Evolutionary conservation across 2,888 invertebrate species (phyloP), one percentile per base, ranked within the genome.

Genomic region (Geotrupes spiniger): DNA sequence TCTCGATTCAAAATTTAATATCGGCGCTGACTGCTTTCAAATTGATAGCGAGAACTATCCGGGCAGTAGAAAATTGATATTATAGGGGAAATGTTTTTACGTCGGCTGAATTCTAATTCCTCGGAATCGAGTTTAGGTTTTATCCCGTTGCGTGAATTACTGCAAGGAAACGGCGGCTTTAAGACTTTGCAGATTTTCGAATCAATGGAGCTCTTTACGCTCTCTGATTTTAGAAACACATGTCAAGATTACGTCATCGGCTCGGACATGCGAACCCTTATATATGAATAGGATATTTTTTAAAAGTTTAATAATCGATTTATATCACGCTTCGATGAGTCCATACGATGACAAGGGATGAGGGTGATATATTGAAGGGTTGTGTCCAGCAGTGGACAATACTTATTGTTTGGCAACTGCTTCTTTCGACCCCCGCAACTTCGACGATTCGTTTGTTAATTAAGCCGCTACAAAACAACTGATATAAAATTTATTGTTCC

Each of bases 1-100:
- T 60, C 64, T 59, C 62, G 59, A 58, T 65, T 64, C 60, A 62
- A 66, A 68, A 64, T 66, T 67, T 64, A 66, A 69, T 59, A 59
- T 65, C 61, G 58, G 61, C 28, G 21, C 16, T 12, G 33, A 33
- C 12, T 15, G 33, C 33, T 33, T 33, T 33, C 21, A 33, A 33
- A 33, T 33, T 33, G 33, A 33, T 33, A 33, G 8, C 15, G 36
- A 33, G 25, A 43, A 43, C 43, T 43, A 43, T 43, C 43, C 25
- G 31, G 21, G 43, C 33, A 10, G 33, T 12, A 33, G 43, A 43
- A 43, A 31, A 43, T 43, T 43, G 43, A 43, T 33, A 43, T 43
- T 43, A 36, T 33, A 25, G 36, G 27, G 42, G 31, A 27, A 25
- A 40, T 33, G 33, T 33, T 33, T 33, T 15, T 33, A 15, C 33